These are phyloP conservation scores for Poecilobothrus nobilitatus DNA, from an alignment of 2,888 invertebrate species.

Conservation along the genomic window DNA sequence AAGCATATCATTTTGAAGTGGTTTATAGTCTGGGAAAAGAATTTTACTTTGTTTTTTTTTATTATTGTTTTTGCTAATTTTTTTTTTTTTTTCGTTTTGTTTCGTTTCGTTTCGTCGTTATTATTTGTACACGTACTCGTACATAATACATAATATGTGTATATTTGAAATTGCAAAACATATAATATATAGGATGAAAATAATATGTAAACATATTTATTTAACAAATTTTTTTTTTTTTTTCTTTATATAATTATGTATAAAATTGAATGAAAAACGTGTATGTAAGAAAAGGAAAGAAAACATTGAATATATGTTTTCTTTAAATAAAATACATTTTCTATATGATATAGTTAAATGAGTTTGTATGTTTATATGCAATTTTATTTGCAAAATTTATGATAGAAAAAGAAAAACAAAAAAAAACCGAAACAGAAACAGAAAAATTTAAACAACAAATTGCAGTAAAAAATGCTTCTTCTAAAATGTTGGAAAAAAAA, in stretches of 20 bases:
- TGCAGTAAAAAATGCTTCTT: background rate
- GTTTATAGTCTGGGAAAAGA: background rate
- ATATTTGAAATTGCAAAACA: background rate
- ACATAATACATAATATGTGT: too few relatives aligned
- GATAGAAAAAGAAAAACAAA: background rate
- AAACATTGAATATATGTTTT: too few relatives aligned
- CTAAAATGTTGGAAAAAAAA: background rate
- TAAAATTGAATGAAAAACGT: background rate
- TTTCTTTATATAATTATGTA: background rate
- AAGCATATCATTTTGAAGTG: conserved; percentile 6
- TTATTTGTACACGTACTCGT: background rate
- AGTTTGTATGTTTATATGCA: background rate
- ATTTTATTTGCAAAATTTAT: background rate
- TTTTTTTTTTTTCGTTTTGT: too few relatives aligned
- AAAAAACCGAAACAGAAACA: background rate
- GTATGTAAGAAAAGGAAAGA: background rate
- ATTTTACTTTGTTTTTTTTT: too few relatives aligned
- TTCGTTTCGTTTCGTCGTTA: too few relatives aligned
- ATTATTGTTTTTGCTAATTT: too few relatives aligned
- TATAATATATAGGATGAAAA: background rate
- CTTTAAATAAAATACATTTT: too few relatives aligned
- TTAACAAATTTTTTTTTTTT: background rate
- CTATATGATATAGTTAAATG: too few relatives aligned
- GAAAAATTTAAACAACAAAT: background rate
- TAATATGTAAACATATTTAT: conserved; percentile 2